phyloP scores from a whole-genome alignment of 2,797 vertebrate genomes.

The Neoniphon sammara region DNA sequence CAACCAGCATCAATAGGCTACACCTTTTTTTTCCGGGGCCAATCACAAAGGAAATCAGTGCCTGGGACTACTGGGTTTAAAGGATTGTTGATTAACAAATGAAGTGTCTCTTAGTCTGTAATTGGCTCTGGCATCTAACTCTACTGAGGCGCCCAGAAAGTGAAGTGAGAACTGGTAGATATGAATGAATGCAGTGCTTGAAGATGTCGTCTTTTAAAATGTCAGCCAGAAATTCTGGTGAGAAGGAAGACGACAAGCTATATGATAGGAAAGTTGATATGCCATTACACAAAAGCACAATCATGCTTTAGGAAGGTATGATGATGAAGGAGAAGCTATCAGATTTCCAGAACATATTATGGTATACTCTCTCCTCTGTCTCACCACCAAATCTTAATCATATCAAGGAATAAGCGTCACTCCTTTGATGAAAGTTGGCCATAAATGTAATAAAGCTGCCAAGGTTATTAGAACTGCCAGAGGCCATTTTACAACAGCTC shows the following conservation, averaged over 20 bases:
- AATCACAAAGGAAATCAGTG: conserved; percentile 43
- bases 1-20: conserved; percentile 26
- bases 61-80: conserved; percentile 28
- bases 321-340: conserved; percentile 34
- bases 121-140: conserved; percentile 26
- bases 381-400: conserved; percentile 65
- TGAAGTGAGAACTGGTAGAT: not conserved
- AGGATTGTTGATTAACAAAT: conserved; percentile 41
- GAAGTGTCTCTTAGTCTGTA: conserved; percentile 40
- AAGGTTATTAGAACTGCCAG: conserved; percentile 77
- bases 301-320: conserved; percentile 14
- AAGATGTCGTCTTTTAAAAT: conserved; percentile 14
- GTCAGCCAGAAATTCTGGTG: not conserved
- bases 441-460: conserved; percentile 79
- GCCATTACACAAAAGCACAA: conserved; percentile 5
- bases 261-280: not conserved
- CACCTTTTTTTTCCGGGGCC: conserved; percentile 27
- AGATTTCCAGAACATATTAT: conserved; percentile 39
- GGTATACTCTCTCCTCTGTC: conserved; percentile 28
- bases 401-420: conserved; percentile 70
- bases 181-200: conserved; percentile 11
- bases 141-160: not conserved
- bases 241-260: conserved; percentile 6
- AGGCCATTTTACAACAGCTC: conserved; percentile 71
- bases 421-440: conserved; percentile 75